These are phyloP conservation scores for Plebejus argus DNA, from an alignment of 2,888 invertebrate genomes.

Conservation along the genomic window DNA sequence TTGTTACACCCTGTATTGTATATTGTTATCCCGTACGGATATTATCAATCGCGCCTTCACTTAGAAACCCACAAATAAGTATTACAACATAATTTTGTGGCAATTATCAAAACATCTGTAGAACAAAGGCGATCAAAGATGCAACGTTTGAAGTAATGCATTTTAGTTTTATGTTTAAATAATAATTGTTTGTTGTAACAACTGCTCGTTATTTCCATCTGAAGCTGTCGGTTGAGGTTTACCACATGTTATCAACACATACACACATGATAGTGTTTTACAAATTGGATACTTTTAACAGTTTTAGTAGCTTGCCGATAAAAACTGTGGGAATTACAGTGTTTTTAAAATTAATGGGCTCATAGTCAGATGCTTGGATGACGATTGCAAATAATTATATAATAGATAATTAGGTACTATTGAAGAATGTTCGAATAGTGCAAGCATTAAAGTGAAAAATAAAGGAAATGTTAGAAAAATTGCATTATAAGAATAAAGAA, in stretches of 20 bases:
- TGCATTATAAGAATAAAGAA: too few relatives aligned
- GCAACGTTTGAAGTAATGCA: neutral
- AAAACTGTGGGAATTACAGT: too few relatives aligned
- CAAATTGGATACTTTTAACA: conserved; percentile 1
- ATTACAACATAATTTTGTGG: neutral
- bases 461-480: too few relatives aligned
- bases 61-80: neutral
- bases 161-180: neutral
- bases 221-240: conserved; percentile 3
- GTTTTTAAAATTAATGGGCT: too few relatives aligned
- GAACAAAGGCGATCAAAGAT: neutral
- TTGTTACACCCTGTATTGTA: too few relatives aligned
- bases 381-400: too few relatives aligned
- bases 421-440: too few relatives aligned
- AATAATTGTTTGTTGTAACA: conserved; percentile 20
- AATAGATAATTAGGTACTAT: too few relatives aligned
- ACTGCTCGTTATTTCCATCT: neutral
- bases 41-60: neutral
- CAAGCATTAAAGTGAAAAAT: too few relatives aligned
- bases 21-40: neutral
- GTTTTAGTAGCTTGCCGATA: neutral
- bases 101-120: neutral
- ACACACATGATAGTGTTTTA: neutral
- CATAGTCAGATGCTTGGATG: too few relatives aligned
- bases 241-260: conserved; percentile 15